Percentiles rank a stretch among this genome's conserved stretches.
Evolutionary conservation across 2,113 vertebrate genomes (phyloP).

Genomic region (Patagioenas fasciata): DNA sequence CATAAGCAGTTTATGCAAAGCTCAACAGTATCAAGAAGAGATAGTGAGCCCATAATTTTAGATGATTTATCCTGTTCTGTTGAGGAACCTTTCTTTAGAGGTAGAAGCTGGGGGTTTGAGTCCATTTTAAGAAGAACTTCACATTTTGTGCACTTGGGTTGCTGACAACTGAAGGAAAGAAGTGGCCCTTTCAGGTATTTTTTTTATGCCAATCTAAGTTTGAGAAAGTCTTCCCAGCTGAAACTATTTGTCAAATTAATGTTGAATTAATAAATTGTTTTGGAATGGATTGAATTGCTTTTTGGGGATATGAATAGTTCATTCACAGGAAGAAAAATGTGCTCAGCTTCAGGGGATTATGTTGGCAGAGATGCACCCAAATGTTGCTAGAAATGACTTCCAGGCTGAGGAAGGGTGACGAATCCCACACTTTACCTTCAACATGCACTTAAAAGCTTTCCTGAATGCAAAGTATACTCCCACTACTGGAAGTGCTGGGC

Average conservation of each 20-base stretch:
- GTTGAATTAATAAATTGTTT: conserved; percentile 56
- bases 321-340: conserved; percentile 52
- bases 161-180: not conserved
- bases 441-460: conserved; percentile 18
- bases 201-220: conserved; percentile 7
- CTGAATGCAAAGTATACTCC: not conserved
- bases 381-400: conserved; percentile 48
- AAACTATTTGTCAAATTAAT: conserved; percentile 61
- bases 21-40: not conserved
- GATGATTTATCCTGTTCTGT: not conserved
- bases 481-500: not conserved
- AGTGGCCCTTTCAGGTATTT: not conserved
- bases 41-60: not conserved
- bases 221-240: conserved; percentile 21
- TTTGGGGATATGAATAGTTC: conserved; percentile 50
- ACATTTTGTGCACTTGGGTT: not conserved
- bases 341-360: not conserved
- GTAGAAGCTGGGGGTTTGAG: not conserved
- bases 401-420: conserved; percentile 20
- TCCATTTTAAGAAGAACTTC: not conserved
- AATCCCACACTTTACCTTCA: conserved; percentile 51
- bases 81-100: not conserved
- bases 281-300: conserved; percentile 59
- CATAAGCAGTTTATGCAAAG: not conserved
- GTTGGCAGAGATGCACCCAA: conserved; percentile 17